These are phyloP conservation scores for Leptopilina myrica DNA, from an alignment of 2,888 invertebrate species.

Conservation along the genomic window DNA sequence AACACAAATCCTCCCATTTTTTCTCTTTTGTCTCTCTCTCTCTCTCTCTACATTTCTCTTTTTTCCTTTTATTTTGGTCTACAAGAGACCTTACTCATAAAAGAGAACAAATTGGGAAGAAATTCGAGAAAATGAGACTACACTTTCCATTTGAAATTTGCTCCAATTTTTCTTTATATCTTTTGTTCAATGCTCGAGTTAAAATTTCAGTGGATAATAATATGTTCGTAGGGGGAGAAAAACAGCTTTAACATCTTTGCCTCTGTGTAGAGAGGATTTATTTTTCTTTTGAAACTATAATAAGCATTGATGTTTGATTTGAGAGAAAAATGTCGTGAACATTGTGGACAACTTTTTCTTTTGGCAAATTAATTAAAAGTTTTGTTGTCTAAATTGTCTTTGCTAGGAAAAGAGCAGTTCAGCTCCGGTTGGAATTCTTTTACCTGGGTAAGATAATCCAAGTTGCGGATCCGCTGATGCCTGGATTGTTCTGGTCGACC, in stretches of 20 bases:
- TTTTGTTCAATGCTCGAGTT: not conserved
- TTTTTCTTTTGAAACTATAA: not conserved
- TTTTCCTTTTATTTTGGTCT: not conserved
- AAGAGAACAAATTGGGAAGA: constrained; percentile 12
- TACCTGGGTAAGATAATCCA: too few relatives aligned
- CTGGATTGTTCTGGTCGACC: too few relatives aligned
- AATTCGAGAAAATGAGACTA: constrained; percentile 9
- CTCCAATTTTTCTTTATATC: constrained; percentile 5
- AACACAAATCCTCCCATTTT: constrained; percentile 6
- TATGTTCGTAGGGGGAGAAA: not conserved
- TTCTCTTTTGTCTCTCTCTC: not conserved
- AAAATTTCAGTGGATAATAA: not conserved
- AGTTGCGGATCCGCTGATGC: too few relatives aligned
- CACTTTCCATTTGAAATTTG: constrained; percentile 11
- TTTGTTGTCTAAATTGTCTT: too few relatives aligned
- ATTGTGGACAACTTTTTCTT: too few relatives aligned
- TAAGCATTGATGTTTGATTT: too few relatives aligned
- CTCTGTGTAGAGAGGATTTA: not conserved
- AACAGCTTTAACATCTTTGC: not conserved
- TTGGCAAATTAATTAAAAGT: too few relatives aligned
- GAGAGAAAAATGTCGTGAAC: too few relatives aligned
- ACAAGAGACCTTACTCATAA: not conserved
- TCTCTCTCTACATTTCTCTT: not conserved
- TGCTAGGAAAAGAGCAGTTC: too few relatives aligned
- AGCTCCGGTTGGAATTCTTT: too few relatives aligned